Conservation (phyloP, 2,888 invertebrate genomes). For the Folsomia manolachei region DNA sequence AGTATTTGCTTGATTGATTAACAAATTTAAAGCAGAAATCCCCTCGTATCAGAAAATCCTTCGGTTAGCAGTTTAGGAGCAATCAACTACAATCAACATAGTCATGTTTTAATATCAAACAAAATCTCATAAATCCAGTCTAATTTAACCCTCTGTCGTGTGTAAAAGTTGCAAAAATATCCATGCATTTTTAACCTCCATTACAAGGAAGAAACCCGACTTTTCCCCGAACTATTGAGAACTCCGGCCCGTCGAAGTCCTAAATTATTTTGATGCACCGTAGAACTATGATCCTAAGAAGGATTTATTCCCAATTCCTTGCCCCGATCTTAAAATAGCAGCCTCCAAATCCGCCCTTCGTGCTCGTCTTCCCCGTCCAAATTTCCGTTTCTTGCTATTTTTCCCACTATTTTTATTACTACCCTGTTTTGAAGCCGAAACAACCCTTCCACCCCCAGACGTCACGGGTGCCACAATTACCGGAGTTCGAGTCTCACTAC, state of each 20-base stretch:
- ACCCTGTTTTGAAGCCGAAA: neutral
- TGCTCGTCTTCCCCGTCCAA: neutral
- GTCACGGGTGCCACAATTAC: too few relatives aligned
- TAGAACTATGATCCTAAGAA: neutral
- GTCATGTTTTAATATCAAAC: too few relatives aligned
- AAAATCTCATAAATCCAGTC: neutral
- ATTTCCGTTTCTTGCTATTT: neutral
- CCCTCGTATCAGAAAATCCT: too few relatives aligned
- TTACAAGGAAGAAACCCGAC: neutral
- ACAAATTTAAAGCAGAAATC: too few relatives aligned
- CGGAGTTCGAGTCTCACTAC: too few relatives aligned
- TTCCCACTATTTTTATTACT: neutral
- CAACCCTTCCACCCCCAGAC: neutral
- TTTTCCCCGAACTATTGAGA: neutral
- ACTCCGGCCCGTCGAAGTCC: neutral
- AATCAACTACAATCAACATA: too few relatives aligned
- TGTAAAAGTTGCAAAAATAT: too few relatives aligned
- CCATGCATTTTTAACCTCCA: too few relatives aligned
- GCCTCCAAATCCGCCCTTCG: neutral
- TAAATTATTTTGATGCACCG: neutral
- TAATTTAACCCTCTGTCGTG: too few relatives aligned
- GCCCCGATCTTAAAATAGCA: neutral
- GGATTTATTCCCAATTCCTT: conserved; percentile 6
- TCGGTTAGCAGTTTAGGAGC: too few relatives aligned
- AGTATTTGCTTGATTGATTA: too few relatives aligned